Conservation (phyloP, 2,797 vertebrate species). For the Urophycis tenuis region DNA sequence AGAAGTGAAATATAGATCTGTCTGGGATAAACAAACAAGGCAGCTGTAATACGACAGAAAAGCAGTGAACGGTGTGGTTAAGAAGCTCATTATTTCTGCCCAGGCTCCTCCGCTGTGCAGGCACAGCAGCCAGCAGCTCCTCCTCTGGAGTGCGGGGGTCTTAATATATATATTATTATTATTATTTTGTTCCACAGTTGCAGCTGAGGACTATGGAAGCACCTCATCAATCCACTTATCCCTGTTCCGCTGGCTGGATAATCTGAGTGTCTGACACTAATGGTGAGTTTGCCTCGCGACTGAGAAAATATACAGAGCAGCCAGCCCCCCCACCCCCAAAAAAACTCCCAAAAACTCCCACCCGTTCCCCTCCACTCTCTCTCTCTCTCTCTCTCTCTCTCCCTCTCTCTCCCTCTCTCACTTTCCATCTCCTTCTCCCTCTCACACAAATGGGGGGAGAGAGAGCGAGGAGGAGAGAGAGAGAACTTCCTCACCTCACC, state of each 20-base stretch:
- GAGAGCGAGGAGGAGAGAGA: neutral
- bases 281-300: slow-evolving; percentile 69
- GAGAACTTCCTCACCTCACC: slow-evolving; percentile 34
- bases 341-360: neutral
- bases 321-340: slow-evolving; percentile 26
- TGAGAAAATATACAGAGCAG: slow-evolving; percentile 72
- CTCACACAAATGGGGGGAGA: neutral
- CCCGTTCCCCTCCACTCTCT: slow-evolving; percentile 4
- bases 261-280: slow-evolving; percentile 76
- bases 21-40: slow-evolving; percentile 90
- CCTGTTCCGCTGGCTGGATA: slow-evolving; percentile 72
- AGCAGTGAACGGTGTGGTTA: slow-evolving; percentile 79
- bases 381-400: slow-evolving; percentile 10
- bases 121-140: slow-evolving; percentile 50
- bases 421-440: neutral
- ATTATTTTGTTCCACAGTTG: slow-evolving; percentile 50
- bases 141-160: slow-evolving; percentile 58
- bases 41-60: slow-evolving; percentile 89
- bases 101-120: slow-evolving; percentile 71
- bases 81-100: slow-evolving; percentile 84
- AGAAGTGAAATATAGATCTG: slow-evolving; percentile 94
- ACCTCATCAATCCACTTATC: slow-evolving; percentile 78
- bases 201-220: slow-evolving; percentile 65
- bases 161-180: neutral
- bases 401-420: slow-evolving; percentile 8